Evolutionary conservation across 2,888 invertebrate species (phyloP).

Genomic region (Rhagonycha lutea): DNA sequence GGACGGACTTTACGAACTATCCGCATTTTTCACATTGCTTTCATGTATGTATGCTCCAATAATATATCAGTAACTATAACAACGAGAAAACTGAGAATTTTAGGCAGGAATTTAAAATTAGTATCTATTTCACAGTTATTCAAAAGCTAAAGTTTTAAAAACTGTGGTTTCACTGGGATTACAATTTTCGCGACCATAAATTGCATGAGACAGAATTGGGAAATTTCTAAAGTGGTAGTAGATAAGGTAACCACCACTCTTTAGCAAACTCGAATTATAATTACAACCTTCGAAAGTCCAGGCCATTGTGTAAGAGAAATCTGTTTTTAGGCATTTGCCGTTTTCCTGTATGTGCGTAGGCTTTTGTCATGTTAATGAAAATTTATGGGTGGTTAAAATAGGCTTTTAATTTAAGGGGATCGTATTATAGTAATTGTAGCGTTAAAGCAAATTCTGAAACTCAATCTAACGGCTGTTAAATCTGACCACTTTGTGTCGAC

Average conservation of each 20-base stretch:
- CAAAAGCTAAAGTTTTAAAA: not conserved
- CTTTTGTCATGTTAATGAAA: slow-evolving; percentile 26
- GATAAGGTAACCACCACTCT: not conserved
- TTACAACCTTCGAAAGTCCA: not conserved
- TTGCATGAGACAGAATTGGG: not conserved
- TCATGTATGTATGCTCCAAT: too few species aligned
- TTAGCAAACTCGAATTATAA: not conserved
- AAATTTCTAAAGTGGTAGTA: not conserved
- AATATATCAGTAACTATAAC: too few species aligned
- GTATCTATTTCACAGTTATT: too few species aligned
- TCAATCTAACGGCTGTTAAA: slow-evolving; percentile 15
- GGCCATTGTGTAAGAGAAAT: slow-evolving; percentile 7
- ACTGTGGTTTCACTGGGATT: not conserved
- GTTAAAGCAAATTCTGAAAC: slow-evolving; percentile 10
- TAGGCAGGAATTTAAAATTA: too few species aligned
- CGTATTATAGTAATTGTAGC: slow-evolving; percentile 25
- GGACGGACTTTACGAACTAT: too few species aligned
- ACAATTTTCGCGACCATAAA: not conserved
- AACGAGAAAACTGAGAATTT: too few species aligned
- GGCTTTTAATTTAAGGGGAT: slow-evolving; percentile 24
- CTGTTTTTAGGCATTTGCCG: slow-evolving; percentile 10
- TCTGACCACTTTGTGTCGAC: slow-evolving; percentile 20
- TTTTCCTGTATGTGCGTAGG: slow-evolving; percentile 12
- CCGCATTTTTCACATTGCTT: too few species aligned
- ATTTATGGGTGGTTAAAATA: slow-evolving; percentile 27